Percentiles rank a stretch among this genome's conserved stretches.
phyloP scores from a whole-genome alignment of 2,113 vertebrate species.

The Sporophila hypoxantha region DNA sequence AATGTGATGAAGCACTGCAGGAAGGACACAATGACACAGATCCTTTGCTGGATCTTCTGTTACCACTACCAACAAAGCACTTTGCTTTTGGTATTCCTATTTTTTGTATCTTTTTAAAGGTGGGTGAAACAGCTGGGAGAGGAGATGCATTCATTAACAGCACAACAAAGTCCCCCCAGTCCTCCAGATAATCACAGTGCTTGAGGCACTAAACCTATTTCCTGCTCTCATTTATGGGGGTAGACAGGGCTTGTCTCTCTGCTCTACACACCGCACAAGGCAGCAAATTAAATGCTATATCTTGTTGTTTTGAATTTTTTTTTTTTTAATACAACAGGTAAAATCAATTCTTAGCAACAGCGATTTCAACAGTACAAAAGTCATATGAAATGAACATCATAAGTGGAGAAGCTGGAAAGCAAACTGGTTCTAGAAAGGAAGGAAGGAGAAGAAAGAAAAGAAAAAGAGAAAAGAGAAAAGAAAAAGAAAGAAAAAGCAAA shows the following conservation, averaged over 20 bases:
- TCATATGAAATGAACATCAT: not conserved
- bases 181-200: not conserved
- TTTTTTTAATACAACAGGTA: not conserved
- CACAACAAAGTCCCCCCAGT: not conserved
- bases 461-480: too few species aligned
- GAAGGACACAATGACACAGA: not conserved
- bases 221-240: rapidly evolving
- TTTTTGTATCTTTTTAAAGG: not conserved
- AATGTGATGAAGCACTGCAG: rapidly evolving
- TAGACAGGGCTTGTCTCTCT: not conserved
- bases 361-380: not conserved
- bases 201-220: not conserved
- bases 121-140: not conserved
- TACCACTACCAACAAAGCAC: not conserved
- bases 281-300: not conserved
- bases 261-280: not conserved
- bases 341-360: not conserved
- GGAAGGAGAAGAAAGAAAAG: too few species aligned
- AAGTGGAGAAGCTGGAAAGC: not conserved
- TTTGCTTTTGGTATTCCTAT: not conserved
- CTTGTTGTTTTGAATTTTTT: not conserved
- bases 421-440: not conserved
- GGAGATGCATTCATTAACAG: not conserved
- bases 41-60: not conserved
- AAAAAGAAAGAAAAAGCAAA: too few species aligned